These are phyloP conservation scores for Microcebus lehilahytsara DNA, from an alignment of 2,113 vertebrate genomes.

Conservation along the genomic window DNA sequence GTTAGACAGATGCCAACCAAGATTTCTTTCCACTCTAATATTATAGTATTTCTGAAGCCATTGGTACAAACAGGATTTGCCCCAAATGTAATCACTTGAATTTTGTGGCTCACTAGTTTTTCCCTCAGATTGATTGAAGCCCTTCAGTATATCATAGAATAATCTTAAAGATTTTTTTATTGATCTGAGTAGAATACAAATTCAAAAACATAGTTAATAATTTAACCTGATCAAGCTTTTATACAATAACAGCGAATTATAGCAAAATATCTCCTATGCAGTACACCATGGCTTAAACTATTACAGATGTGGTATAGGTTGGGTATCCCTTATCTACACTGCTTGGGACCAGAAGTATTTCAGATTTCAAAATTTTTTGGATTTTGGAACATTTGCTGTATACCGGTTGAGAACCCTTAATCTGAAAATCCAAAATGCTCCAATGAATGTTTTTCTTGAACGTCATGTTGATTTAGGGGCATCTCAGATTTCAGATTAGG, in stretches of 20 bases:
- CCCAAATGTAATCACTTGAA: background rate
- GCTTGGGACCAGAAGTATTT: background rate
- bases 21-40: background rate
- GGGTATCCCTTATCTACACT: background rate
- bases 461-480: background rate
- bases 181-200: background rate
- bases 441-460: background rate
- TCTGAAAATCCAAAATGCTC: background rate
- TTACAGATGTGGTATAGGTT: background rate
- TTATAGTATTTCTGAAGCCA: slow-evolving; percentile 18
- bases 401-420: background rate
- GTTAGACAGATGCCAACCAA: background rate
- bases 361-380: background rate
- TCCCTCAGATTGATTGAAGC: background rate
- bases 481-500: background rate
- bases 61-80: background rate
- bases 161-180: slow-evolving; percentile 47
- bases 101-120: background rate
- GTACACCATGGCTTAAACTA: background rate
- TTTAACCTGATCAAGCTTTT: slow-evolving; percentile 39
- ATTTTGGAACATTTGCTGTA: background rate
- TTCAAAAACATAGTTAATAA: background rate
- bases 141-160: background rate
- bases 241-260: background rate
- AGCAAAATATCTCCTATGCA: background rate